phyloP scores from a whole-genome alignment of 2,113 vertebrate genomes.

The Dromiciops gliroides region DNA sequence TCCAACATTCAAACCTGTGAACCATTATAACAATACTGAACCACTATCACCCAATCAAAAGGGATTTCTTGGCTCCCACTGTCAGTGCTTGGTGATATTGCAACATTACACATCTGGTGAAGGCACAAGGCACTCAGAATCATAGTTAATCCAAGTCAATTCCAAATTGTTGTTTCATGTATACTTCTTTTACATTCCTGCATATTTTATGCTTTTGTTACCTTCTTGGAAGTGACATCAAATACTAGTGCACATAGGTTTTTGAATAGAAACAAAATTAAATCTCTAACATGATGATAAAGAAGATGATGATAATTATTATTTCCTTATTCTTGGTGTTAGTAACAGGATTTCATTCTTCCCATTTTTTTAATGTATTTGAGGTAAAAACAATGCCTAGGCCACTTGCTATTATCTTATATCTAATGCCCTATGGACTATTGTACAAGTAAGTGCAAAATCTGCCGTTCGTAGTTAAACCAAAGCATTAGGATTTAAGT shows the following conservation, averaged over 20 bases:
- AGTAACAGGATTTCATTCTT: neutral
- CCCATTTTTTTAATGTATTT: neutral
- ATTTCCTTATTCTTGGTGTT: too few relatives aligned
- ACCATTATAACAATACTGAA: neutral
- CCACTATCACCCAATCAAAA: neutral
- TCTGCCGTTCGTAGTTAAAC: neutral
- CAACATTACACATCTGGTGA: neutral
- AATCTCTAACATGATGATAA: neutral
- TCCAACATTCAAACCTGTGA: neutral
- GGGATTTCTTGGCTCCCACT: neutral
- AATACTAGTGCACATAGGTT: neutral
- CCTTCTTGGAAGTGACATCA: constrained; percentile 4
- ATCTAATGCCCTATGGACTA: neutral
- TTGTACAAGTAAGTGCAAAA: too few relatives aligned
- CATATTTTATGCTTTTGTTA: neutral
- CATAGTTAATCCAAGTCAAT: constrained; percentile 41
- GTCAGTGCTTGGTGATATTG: neutral
- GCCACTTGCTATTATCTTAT: neutral
- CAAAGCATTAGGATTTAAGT: neutral
- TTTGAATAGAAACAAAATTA: constrained; percentile 31
- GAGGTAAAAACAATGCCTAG: neutral
- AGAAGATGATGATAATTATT: neutral
- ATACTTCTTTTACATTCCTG: constrained; percentile 10
- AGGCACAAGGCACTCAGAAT: neutral
- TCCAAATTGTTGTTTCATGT: neutral